Evolutionary conservation across 2,888 invertebrate genomes (phyloP).

Genomic region (Keiferia lycopersicella): DNA sequence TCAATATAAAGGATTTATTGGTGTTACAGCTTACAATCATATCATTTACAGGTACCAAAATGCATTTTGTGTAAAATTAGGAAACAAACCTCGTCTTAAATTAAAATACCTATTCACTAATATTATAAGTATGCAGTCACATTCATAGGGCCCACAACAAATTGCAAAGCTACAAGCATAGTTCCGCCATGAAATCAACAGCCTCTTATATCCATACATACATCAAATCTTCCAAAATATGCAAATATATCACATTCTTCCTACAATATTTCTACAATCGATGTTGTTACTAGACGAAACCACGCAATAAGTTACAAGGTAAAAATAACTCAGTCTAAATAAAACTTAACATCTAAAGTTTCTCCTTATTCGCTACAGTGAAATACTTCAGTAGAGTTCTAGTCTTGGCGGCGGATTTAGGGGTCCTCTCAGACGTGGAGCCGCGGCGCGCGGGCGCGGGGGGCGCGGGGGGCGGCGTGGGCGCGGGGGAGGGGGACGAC

Average conservation of each 20-base stretch:
- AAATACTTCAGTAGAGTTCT: constrained; percentile 67
- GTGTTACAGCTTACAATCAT: too few species aligned
- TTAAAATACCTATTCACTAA: neutral
- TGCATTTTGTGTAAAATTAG: neutral
- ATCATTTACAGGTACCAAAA: neutral
- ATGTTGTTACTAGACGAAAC: neutral
- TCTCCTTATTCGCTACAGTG: constrained; percentile 51
- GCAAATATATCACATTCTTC: neutral
- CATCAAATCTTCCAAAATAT: neutral
- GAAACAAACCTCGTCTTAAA: neutral
- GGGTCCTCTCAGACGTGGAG: constrained; percentile 54
- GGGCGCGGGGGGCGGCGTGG: neutral
- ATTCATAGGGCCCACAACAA: neutral
- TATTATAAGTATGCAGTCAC: neutral
- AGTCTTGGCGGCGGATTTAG: constrained; percentile 47
- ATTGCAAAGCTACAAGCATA: neutral
- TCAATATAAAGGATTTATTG: neutral
- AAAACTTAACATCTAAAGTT: constrained; percentile 34
- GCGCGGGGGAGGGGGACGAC: constrained; percentile 26
- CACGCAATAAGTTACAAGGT: neutral
- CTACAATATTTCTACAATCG: neutral
- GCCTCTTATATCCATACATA: neutral
- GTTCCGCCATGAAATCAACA: neutral
- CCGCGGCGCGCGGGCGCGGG: constrained; percentile 47
- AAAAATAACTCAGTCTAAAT: neutral